Conservation (phyloP, 2,113 vertebrate species). For the Peucedramus taeniatus region DNA sequence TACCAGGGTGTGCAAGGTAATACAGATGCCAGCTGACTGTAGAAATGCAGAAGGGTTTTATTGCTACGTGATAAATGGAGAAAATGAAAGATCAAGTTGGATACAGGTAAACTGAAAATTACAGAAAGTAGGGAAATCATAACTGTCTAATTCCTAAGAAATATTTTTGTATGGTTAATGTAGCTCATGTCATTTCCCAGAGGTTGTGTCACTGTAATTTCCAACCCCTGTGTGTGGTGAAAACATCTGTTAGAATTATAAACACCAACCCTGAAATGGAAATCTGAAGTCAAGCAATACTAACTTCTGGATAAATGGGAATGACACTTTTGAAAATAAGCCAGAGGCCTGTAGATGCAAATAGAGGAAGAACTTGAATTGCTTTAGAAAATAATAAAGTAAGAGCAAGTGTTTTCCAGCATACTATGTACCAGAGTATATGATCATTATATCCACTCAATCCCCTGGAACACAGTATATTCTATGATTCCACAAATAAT, state of each 20-base stretch:
- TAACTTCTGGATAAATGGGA: not conserved
- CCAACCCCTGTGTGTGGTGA: not conserved
- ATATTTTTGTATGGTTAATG: not conserved
- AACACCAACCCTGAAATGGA: not conserved
- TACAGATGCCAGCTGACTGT: not conserved
- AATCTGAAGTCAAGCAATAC: not conserved
- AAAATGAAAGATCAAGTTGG: not conserved
- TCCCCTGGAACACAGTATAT: not conserved
- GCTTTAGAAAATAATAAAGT: not conserved
- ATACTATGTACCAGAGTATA: not conserved
- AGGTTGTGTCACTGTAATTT: conserved; percentile 15
- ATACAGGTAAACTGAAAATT: not conserved
- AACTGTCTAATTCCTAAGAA: not conserved
- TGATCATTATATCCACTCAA: not conserved
- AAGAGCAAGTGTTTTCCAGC: not conserved
- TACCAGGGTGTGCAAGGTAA: not conserved
- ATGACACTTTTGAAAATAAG: not conserved
- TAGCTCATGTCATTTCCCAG: not conserved
- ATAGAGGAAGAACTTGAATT: not conserved
- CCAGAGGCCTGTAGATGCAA: not conserved
- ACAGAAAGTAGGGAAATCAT: not conserved
- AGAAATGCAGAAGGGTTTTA: not conserved
- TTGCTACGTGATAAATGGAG: not conserved
- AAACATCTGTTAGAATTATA: conserved; percentile 22
- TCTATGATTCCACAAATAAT: not conserved